phyloP scores from a whole-genome alignment of 1,140 invertebrate genomes.

The Tetragnatha versicolor region DNA sequence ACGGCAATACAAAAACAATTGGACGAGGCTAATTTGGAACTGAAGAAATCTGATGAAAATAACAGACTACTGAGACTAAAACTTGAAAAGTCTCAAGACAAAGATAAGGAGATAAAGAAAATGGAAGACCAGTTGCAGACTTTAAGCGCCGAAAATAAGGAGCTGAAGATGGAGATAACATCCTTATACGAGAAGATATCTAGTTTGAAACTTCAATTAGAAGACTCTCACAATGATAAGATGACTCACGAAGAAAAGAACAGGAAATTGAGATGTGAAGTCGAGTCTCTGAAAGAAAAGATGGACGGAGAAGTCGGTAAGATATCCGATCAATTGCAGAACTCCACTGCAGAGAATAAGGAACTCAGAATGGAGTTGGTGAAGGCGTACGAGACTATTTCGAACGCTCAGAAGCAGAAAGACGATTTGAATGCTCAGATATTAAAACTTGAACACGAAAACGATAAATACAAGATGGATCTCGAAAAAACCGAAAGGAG shows the following conservation, averaged over 20 bases:
- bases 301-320: conserved; percentile 33
- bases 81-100: conserved; percentile 42
- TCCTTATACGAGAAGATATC: conserved; percentile 58
- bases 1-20: conserved; percentile 76
- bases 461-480: conserved; percentile 42
- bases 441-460: conserved; percentile 42
- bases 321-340: conserved; percentile 68
- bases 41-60: conserved; percentile 48
- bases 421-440: conserved; percentile 56
- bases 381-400: conserved; percentile 59
- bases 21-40: conserved; percentile 67
- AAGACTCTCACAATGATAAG: conserved; percentile 55
- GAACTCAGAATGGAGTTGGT: conserved; percentile 59
- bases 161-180: conserved; percentile 57
- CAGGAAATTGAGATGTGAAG: conserved; percentile 27
- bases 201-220: conserved; percentile 56
- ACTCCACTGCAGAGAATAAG: conserved; percentile 63
- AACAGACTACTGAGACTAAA: conserved; percentile 42
- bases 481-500: conserved; percentile 30
- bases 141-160: conserved; percentile 39
- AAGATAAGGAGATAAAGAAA: conserved; percentile 49
- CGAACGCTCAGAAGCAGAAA: conserved; percentile 57
- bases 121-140: conserved; percentile 44
- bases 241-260: conserved; percentile 48
- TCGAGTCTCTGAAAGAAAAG: conserved; percentile 35